A percentile compares a stretch with the other conserved stretches of the same genome.
Evolutionary conservation across 2,113 vertebrate genomes (phyloP).

Genomic region (Etheostoma spectabile): DNA sequence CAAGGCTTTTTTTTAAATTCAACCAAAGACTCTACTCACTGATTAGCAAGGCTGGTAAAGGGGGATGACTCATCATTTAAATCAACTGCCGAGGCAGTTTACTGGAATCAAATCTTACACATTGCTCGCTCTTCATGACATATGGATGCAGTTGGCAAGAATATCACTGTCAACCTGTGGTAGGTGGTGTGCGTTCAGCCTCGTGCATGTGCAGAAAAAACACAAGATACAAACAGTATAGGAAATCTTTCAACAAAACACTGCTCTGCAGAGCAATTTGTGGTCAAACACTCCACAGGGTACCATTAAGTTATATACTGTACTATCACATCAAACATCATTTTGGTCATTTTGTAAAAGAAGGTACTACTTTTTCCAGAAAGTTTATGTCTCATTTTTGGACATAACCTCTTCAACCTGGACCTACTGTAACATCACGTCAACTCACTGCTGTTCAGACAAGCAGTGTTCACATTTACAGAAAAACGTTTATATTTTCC

Average conservation of each 20-base stretch:
- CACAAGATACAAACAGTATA: constrained; percentile 40
- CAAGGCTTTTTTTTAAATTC: not conserved
- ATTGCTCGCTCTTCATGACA: not conserved
- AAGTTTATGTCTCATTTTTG: constrained; percentile 34
- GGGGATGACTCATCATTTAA: not conserved
- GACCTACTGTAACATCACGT: constrained; percentile 3
- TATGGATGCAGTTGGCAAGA: not conserved
- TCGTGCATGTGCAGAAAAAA: constrained; percentile 30
- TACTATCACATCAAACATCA: constrained; percentile 17
- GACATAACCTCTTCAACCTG: constrained; percentile 29
- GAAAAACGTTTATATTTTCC: not conserved
- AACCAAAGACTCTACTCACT: constrained; percentile 6
- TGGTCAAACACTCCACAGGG: constrained; percentile 27
- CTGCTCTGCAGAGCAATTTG: constrained; percentile 46
- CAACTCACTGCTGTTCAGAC: not conserved
- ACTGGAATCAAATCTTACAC: not conserved
- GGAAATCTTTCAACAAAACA: constrained; percentile 32
- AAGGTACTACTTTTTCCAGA: constrained; percentile 48
- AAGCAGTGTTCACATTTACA: not conserved
- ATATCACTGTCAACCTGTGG: constrained; percentile 18
- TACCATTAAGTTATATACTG: constrained; percentile 28
- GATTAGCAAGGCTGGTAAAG: not conserved
- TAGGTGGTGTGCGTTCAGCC: constrained; percentile 44
- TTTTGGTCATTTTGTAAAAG: constrained; percentile 34
- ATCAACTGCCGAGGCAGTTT: not conserved